Evolutionary conservation across 2,113 vertebrate species (phyloP), one percentile per base, ranked within the genome.

Genomic region (Carassius auratus): DNA sequence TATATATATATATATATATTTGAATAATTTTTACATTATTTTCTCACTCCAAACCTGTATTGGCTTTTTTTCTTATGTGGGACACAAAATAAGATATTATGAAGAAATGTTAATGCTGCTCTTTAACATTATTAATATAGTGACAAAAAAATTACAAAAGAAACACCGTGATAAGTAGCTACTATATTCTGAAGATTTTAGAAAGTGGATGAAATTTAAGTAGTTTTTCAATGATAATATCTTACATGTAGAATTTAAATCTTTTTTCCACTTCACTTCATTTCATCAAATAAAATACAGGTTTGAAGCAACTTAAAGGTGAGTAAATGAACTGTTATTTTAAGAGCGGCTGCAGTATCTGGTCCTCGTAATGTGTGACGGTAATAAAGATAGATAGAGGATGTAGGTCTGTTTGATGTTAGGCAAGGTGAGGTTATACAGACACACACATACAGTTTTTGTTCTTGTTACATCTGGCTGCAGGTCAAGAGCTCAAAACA

Each of bases 341-440:
- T 69, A 69, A 69, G 33, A 12, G 9, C 3, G 10, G 45, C 45
- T 12, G 45, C 45, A 48, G 45, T 48, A 48, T 48, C 45, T 48
- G 10, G 45, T 48, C 45, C 45, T 48, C 45, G 10, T 48, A 48
- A 48, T 12, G 45, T 48, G 45, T 48, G 45, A 48, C 76, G 76
- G 64, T 84, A 74, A 84, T 38, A 75, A 69, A 19, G 23, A 91
- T 87, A 92, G 23, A 91, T 87, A 92, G 89, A 92, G 91, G 91
- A 91, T 92, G 91, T 90, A 85, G 88, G 90, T 84, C 85, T 88
- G 91, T 92, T 92, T 93, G 92, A 93, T 93, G 92, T 93, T 45
- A 90, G 92, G 86, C 73, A 90, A 84, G 92, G 90, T 93, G 89
- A 94, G 91, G 92, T 42, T 42, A 73, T 42, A 73, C 69, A 73